These are phyloP conservation scores for Andrena minutula DNA, from an alignment of 2,888 invertebrate genomes.

Conservation along the genomic window DNA sequence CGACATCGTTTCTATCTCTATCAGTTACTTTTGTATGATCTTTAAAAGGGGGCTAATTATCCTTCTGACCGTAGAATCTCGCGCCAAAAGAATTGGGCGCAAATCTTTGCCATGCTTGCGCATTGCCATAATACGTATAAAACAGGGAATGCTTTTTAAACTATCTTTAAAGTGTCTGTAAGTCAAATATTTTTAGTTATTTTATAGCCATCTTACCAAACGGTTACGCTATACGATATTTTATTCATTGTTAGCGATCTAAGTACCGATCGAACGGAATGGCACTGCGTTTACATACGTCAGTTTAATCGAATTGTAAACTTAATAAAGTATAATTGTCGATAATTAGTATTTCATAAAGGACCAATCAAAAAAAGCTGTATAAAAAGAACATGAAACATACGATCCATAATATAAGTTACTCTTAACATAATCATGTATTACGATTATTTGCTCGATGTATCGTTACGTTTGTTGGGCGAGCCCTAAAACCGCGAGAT, in stretches of 20 bases:
- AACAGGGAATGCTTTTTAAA: neutral
- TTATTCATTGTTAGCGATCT: constrained; percentile 31
- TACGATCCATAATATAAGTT: constrained; percentile 12
- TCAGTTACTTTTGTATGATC: constrained; percentile 1
- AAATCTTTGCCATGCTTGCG: constrained; percentile 49
- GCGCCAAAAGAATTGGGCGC: constrained; percentile 3
- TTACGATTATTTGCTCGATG: constrained; percentile 24
- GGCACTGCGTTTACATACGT: constrained; percentile 4
- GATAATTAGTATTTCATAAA: constrained; percentile 18
- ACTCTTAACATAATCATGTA: neutral
- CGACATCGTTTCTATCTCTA: constrained; percentile 14
- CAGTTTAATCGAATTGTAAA: constrained; percentile 6
- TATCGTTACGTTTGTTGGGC: constrained; percentile 4
- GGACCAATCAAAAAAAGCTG: constrained; percentile 30
- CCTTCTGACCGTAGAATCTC: constrained; percentile 35
- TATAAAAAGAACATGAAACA: constrained; percentile 3
- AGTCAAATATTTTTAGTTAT: constrained; percentile 33
- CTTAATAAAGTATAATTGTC: constrained; percentile 1
- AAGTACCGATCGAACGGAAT: constrained; percentile 16
- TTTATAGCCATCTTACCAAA: constrained; percentile 21
- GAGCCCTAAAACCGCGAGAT: neutral
- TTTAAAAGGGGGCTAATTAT: neutral
- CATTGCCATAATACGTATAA: constrained; percentile 41
- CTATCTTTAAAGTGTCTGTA: constrained; percentile 15
- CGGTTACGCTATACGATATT: constrained; percentile 31